A percentile compares a stretch with the other conserved stretches of the same genome.
phyloP scores from a whole-genome alignment of 2,113 vertebrate genomes.

The Paedocypris sp. region DNA sequence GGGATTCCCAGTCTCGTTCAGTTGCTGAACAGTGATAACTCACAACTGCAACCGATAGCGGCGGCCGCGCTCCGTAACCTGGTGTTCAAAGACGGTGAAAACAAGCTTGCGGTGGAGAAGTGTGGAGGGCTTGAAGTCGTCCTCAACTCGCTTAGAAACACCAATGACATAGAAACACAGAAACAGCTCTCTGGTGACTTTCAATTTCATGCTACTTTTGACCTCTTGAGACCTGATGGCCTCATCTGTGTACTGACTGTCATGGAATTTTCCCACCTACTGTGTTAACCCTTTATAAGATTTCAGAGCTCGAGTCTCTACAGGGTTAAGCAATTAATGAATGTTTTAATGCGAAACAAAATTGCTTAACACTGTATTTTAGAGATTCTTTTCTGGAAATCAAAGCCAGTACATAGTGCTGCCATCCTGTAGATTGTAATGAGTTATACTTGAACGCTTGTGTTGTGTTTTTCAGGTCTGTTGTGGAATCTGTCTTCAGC shows the following conservation, averaged over 20 bases:
- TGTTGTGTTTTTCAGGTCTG: conserved; percentile 60
- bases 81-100: conserved; percentile 68
- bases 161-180: conserved; percentile 69
- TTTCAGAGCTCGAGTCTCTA: too few relatives aligned
- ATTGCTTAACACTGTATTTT: too few relatives aligned
- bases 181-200: conserved; percentile 78
- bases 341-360: too few relatives aligned
- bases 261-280: too few relatives aligned
- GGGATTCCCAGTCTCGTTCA: conserved; percentile 71
- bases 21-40: conserved; percentile 66
- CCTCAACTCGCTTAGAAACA: conserved; percentile 66
- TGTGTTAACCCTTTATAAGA: too few relatives aligned
- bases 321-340: too few relatives aligned
- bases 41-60: conserved; percentile 63
- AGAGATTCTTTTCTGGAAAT: too few relatives aligned
- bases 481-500: conserved; percentile 91
- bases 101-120: conserved; percentile 72
- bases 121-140: conserved; percentile 69
- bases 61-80: conserved; percentile 82
- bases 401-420: too few relatives aligned
- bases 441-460: too few relatives aligned
- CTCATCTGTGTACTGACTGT: too few relatives aligned
- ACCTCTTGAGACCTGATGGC: not conserved
- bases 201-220: not conserved
- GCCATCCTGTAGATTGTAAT: too few relatives aligned